A percentile compares a stretch with the other conserved stretches of the same genome.
phyloP scores from a whole-genome alignment of 2,113 vertebrate species.

The Dicentrarchus labrax region DNA sequence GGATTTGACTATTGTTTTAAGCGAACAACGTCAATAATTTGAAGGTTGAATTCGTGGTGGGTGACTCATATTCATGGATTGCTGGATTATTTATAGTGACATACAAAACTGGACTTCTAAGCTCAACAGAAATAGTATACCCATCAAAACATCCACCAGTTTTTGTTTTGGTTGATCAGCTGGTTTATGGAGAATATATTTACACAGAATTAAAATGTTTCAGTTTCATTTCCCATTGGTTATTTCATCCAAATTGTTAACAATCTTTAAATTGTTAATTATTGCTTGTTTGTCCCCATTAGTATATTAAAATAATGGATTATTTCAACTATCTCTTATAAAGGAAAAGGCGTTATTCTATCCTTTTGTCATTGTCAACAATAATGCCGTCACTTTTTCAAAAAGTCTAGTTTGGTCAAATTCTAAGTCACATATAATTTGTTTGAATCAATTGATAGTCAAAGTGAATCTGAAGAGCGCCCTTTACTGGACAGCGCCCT shows the following conservation, averaged over 20 bases:
- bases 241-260: background rate
- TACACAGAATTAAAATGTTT: background rate
- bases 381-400: no score
- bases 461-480: background rate
- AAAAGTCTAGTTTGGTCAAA: background rate
- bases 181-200: background rate
- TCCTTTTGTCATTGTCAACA: background rate
- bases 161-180: background rate
- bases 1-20: conserved; percentile 2
- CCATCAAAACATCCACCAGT: background rate
- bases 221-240: background rate
- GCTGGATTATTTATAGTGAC: background rate
- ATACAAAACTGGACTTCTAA: background rate
- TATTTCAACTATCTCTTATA: background rate
- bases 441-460: background rate
- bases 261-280: background rate
- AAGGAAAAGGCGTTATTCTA: background rate
- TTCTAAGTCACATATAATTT: background rate
- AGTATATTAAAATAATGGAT: background rate
- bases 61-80: background rate
- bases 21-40: background rate
- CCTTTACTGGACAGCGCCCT: conserved; percentile 42
- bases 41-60: conserved; percentile 9
- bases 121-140: background rate
- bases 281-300: background rate